Evolutionary conservation across 2,888 invertebrate species (phyloP), one percentile per base, ranked within the genome.

Genomic region (Diachrysia chrysitis): DNA sequence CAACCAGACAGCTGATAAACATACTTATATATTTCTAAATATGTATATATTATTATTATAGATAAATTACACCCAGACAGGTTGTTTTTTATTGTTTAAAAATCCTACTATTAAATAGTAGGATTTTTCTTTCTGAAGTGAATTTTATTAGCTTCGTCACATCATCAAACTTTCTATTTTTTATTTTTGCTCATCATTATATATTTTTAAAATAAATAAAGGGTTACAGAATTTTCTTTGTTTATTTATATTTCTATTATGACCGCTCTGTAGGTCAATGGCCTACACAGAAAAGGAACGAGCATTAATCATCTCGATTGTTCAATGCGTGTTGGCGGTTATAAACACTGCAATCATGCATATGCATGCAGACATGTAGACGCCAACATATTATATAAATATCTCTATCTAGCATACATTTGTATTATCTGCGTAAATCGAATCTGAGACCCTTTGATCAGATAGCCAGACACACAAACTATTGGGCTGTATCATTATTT

Each of bases 221-320:
- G 14, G 37, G 6, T 29, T 1, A 37, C 12, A 37, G 14, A 37
- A 3, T 37, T 16, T 42, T n/a, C 42, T 42, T 42, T 42, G 42
- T 42, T 42, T 42, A 42, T 42, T 42, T 42, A 42, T 42, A 42
- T n/a, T 42, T 42, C 42, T 42, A 42, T 42, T 42, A n/a, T 42
- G n/a, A 42, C 14, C n/a, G 6, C 1, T 6, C 16, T n/a, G n/a
- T 42, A 42, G 42, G 42, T 42, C 42, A 42, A 42, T 16, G n/a
- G 42, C 16, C 42, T 42, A n/a, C n/a, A 5, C 42, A 42, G 42
- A 42, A 42, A 42, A 42, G 21, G 54, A 54, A 23, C 25, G 21
- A 25, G n/a, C 42, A 42, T 42, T 42, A 42, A 42, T 42, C 42
- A 42, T 42, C 42, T 16, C 42, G n/a, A 42, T 42, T 42, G 42